A percentile compares a stretch with the other conserved stretches of the same genome.
These are phyloP conservation scores for Nephotettix cincticeps DNA, from an alignment of 1,140 invertebrate genomes.

Conservation along the genomic window DNA sequence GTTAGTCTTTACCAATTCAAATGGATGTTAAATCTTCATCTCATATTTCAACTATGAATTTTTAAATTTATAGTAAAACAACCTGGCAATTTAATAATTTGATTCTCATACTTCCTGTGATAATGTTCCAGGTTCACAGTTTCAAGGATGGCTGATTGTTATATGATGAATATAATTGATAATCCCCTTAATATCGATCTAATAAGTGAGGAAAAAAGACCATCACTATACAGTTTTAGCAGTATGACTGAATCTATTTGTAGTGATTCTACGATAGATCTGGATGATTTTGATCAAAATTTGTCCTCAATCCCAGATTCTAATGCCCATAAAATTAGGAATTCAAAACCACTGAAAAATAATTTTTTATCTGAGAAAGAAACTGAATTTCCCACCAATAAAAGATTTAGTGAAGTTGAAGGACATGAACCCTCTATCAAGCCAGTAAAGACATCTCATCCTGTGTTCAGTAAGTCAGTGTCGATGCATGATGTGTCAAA, in stretches of 20 bases:
- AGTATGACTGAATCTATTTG: not conserved
- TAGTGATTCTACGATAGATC: constrained; percentile 3
- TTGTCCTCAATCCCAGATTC: not conserved
- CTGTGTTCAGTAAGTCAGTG: not conserved
- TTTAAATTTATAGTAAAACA: no score
- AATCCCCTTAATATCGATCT: not conserved
- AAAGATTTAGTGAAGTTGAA: not conserved
- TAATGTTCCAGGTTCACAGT: no score
- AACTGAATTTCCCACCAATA: not conserved
- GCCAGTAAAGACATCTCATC: not conserved
- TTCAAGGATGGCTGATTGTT: no score
- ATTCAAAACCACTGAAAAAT: not conserved
- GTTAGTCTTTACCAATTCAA: no score
- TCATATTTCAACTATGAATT: no score
- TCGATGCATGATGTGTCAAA: constrained; percentile 28
- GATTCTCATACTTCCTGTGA: no score
- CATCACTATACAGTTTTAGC: constrained; percentile 2
- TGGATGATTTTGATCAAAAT: not conserved
- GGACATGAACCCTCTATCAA: not conserved
- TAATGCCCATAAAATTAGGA: not conserved
- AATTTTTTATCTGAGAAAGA: not conserved
- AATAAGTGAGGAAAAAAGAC: not conserved
- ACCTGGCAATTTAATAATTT: no score
- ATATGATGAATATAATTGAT: no score
- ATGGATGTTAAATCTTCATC: no score